phyloP scores from a whole-genome alignment of 2,113 vertebrate species.

The Sinocyclocheilus maitianheensis region DNA sequence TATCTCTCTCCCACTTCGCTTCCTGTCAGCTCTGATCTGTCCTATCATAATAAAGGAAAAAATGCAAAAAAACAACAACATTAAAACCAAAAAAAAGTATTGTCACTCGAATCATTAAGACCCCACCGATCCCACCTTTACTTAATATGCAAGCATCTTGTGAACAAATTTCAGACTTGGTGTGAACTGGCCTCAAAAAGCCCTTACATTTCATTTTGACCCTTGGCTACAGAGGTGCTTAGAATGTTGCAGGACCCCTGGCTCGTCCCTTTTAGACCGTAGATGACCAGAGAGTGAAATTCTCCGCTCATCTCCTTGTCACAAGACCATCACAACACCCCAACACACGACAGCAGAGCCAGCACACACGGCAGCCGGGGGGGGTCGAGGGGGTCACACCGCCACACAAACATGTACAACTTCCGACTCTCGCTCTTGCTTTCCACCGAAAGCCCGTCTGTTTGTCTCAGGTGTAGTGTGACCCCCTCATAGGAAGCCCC shows the following conservation, averaged over 20 bases:
- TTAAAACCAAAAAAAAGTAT: background rate
- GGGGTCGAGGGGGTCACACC: constrained; percentile 60
- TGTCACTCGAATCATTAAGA: background rate
- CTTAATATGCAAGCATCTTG: background rate
- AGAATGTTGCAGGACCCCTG: constrained; percentile 6
- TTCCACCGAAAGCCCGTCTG: background rate
- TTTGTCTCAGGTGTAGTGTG: constrained; percentile 52
- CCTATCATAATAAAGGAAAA: no score
- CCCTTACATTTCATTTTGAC: no score
- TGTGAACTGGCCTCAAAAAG: background rate
- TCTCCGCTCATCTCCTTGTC: constrained; percentile 43
- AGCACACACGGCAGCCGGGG: constrained; percentile 61
- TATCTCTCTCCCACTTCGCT: no score
- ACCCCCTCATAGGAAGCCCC: constrained; percentile 56
- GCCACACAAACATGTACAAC: background rate
- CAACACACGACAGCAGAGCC: constrained; percentile 74
- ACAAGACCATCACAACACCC: constrained; percentile 75
- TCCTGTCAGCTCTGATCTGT: no score
- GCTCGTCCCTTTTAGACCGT: constrained; percentile 67
- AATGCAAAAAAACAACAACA: no score
- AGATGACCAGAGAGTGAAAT: constrained; percentile 62
- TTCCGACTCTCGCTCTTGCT: background rate
- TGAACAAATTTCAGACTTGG: background rate
- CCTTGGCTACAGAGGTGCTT: background rate
- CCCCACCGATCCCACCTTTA: background rate